A percentile compares a stretch with the other conserved stretches of the same genome.
phyloP scores from a whole-genome alignment of 1,140 invertebrate species.

The Drosophila orosa region DNA sequence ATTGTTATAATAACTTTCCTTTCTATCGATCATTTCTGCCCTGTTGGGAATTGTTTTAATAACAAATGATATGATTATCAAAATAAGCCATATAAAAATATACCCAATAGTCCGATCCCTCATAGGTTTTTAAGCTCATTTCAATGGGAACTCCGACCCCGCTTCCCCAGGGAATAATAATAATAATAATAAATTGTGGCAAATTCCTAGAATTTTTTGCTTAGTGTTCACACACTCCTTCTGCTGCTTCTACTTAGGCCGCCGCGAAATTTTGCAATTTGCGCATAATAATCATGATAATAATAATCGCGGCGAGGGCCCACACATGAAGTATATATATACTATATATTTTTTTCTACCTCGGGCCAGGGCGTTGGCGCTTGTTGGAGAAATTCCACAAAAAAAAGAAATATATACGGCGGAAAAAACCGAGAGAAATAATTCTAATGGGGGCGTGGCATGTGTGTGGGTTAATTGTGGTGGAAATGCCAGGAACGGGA shows the following conservation, averaged over 20 bases:
- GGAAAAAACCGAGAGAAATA: conserved; percentile 36
- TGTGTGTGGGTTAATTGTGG: conserved; percentile 73
- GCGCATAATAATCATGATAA: conserved; percentile 79
- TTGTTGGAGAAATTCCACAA: conserved; percentile 23
- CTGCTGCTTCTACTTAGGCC: conserved; percentile 13
- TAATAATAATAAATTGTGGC: background rate
- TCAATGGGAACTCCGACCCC: background rate
- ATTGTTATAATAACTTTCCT: too few relatives aligned
- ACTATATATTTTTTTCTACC: conserved; percentile 30
- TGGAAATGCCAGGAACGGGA: conserved; percentile 19
- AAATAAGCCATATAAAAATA: background rate
- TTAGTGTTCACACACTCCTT: conserved; percentile 9
- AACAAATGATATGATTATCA: background rate
- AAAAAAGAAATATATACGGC: conserved; percentile 31
- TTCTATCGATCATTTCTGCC: too few relatives aligned
- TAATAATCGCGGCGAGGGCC: conserved; percentile 63
- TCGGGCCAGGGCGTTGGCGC: conserved; percentile 73
- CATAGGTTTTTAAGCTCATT: background rate
- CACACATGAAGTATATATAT: conserved; percentile 25
- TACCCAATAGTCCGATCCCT: background rate
- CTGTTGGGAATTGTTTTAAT: background rate
- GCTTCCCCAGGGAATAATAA: background rate
- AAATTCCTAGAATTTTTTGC: background rate
- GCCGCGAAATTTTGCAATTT: conserved; percentile 78
- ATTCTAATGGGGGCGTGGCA: conserved; percentile 58